Evolutionary conservation across 2,113 vertebrate genomes (phyloP), one percentile per base, ranked within the genome.

Genomic region (Choloepus hoffmanni): DNA sequence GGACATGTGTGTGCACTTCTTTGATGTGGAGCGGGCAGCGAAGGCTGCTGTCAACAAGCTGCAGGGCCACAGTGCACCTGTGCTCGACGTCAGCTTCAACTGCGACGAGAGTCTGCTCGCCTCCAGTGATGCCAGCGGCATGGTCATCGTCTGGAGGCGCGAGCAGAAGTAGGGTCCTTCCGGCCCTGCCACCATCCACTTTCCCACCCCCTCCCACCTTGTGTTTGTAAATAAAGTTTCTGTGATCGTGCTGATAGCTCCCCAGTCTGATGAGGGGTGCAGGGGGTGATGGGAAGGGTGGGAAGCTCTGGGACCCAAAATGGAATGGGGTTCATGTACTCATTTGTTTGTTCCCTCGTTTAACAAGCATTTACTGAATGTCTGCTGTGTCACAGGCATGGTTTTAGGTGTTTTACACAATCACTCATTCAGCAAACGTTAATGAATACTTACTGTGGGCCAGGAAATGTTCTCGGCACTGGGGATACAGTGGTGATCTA

Each of bases 71-170:
- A 99, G 99, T 0, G 99, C 99, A 0, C 99, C 99, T 0, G 99
- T 99, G 85, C 98, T 99, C 83, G 99, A 99, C 0, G 99, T 99
- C 94, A 99, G 99, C 97, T 99, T 99, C 98, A 99, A 99, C 98
- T 99, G 99, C 5, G 99, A 99, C 1, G 99, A 99, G 98, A 99
- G 99, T 94, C 98, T 99, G 24, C 98, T 99, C 98, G 99, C 99
- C 9, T 99, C 99, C 26, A 99, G 99, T 0, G 99, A 99, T 2
- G 98, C 99, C 85, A 99, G 98, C 0, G 99, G 99, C 90, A 99
- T 99, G 98, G 99, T 99, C 98, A 99, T 99, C 96, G 98, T 99
- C 93, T 99, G 99, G 99, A 99, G 99, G 87, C 98, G 99, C 21
- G 99, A 99, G 97, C 99, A 99, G 97, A 99, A 99, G 97, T 99